phyloP scores from a whole-genome alignment of 1,140 invertebrate species.

The Melipona quadrifasciata region DNA sequence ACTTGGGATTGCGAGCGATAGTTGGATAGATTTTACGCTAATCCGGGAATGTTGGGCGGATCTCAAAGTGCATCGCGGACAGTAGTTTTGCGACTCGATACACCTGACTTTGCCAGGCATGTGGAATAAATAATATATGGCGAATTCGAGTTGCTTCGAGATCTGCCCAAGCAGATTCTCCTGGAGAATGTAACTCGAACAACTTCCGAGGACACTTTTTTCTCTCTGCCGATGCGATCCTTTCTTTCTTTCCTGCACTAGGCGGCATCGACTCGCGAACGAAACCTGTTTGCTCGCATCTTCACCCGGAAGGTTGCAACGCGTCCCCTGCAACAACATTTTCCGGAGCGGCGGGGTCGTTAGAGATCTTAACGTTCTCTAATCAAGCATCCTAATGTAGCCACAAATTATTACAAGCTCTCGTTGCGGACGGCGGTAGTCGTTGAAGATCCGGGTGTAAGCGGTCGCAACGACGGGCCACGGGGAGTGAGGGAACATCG shows the following conservation, averaged over 20 bases:
- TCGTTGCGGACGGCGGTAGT: constrained; percentile 16
- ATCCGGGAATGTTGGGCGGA: not conserved
- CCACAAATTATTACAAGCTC: constrained; percentile 54
- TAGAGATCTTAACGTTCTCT: constrained; percentile 50
- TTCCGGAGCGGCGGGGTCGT: constrained; percentile 1
- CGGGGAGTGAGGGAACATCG: constrained; percentile 36
- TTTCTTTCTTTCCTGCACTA: too few relatives aligned
- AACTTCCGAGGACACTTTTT: not conserved
- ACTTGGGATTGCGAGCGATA: too few relatives aligned
- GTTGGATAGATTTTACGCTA: not conserved
- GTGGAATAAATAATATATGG: constrained; percentile 69
- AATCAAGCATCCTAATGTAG: constrained; percentile 55
- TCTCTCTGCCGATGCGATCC: not conserved
- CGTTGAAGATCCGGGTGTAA: constrained; percentile 30
- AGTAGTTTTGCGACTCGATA: constrained; percentile 51
- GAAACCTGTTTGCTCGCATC: not conserved
- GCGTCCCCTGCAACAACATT: not conserved
- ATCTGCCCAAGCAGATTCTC: not conserved
- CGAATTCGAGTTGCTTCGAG: not conserved
- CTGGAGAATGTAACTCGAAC: not conserved
- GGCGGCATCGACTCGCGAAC: not conserved
- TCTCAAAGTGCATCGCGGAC: constrained; percentile 13
- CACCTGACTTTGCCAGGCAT: constrained; percentile 42
- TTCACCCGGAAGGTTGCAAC: too few relatives aligned
- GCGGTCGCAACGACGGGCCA: not conserved